Conservation (phyloP, 2,797 vertebrate species). For the Hybognathus amarus region DNA sequence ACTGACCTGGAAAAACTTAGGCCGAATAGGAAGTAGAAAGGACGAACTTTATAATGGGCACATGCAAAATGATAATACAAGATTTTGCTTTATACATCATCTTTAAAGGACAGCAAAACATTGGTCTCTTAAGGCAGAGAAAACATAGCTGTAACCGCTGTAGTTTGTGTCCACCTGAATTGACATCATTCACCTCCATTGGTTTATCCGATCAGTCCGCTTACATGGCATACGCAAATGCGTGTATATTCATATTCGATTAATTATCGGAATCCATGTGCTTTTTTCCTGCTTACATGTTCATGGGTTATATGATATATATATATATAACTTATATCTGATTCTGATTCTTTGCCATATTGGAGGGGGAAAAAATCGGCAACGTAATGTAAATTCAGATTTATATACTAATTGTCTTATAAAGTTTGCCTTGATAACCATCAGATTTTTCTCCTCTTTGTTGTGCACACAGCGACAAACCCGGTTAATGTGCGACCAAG, state of each 20-base stretch:
- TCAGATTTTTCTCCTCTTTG: not conserved
- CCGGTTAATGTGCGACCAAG: constrained; percentile 83
- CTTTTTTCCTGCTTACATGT: no score
- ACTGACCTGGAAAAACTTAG: not conserved
- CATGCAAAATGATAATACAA: not conserved
- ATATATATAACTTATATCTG: no score
- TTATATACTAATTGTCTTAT: not conserved
- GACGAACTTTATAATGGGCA: not conserved
- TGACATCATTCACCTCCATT: no score
- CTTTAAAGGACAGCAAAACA: not conserved
- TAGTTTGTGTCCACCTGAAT: no score
- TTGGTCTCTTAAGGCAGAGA: not conserved
- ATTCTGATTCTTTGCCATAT: not conserved
- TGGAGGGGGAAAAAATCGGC: not conserved
- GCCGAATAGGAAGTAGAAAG: not conserved
- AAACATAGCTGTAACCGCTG: not conserved
- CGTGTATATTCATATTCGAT: not conserved
- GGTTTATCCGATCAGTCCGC: not conserved
- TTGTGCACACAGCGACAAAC: constrained; percentile 75
- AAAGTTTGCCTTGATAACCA: not conserved
- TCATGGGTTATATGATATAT: no score
- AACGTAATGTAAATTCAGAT: not conserved
- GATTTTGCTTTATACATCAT: not conserved
- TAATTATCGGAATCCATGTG: not conserved
- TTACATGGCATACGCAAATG: not conserved